Conservation (phyloP, 2,113 vertebrate species). For the Todiramphus saurophagus region DNA sequence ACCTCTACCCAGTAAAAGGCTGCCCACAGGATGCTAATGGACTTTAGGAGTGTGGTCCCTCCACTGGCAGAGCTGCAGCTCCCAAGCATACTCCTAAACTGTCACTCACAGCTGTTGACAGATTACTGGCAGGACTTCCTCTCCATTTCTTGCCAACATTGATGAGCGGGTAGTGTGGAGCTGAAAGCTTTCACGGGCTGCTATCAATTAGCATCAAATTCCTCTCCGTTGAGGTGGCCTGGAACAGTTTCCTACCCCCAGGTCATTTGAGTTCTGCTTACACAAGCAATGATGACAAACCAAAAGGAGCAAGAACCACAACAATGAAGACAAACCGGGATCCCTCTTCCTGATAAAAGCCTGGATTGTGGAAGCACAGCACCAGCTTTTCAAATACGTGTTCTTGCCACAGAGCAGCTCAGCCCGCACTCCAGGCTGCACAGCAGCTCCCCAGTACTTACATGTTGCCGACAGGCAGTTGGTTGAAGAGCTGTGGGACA, state of each 20-base stretch:
- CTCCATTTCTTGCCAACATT: background rate
- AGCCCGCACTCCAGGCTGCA: background rate
- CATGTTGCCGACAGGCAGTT: constrained; percentile 88
- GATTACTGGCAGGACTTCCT: background rate
- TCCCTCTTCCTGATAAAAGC: background rate
- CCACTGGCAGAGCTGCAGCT: background rate
- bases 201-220: background rate
- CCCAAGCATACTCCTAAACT: background rate
- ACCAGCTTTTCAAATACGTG: background rate
- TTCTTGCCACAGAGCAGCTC: background rate
- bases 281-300: background rate
- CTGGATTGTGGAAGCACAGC: background rate
- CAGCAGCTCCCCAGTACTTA: constrained; percentile 71
- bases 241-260: background rate
- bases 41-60: background rate
- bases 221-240: background rate
- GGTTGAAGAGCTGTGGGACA: constrained; percentile 86
- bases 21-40: background rate
- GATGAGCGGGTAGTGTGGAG: background rate
- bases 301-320: background rate
- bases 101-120: accelerated
- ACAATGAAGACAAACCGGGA: background rate
- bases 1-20: background rate
- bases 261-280: background rate
- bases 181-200: background rate